Conservation (phyloP, 2,888 invertebrate genomes). For the Aspidiotus destructor region DNA sequence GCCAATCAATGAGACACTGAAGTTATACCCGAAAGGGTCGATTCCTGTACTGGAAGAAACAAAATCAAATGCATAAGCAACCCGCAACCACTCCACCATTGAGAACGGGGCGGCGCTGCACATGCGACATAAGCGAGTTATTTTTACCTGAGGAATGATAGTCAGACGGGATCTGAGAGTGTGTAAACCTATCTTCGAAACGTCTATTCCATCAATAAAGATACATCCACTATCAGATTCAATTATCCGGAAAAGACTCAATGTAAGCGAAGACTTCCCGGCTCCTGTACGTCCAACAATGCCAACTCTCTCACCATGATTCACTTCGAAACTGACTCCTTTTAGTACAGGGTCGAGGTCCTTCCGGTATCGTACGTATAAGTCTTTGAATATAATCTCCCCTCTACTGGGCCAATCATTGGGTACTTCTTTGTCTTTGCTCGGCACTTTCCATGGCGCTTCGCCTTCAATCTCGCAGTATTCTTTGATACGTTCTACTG, state of each 20-base stretch:
- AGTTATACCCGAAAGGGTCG: no score
- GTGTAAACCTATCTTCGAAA: conserved; percentile 72
- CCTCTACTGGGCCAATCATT: conserved; percentile 70
- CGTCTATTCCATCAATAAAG: conserved; percentile 71
- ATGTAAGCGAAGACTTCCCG: conserved; percentile 81
- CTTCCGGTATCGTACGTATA: conserved; percentile 75
- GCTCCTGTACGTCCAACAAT: conserved; percentile 86
- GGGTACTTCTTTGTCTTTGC: conserved; percentile 33
- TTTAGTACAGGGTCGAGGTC: conserved; percentile 78
- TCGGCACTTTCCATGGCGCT: conserved; percentile 39
- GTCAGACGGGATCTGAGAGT: conserved; percentile 58
- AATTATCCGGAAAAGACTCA: conserved; percentile 80
- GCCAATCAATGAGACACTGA: no score
- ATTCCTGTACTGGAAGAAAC: no score
- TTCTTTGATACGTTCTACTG: conserved; percentile 93
- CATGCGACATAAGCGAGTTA: no score
- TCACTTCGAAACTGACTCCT: conserved; percentile 64
- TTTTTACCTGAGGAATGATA: conserved; percentile 45
- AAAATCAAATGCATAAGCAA: no score
- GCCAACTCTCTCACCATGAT: conserved; percentile 77
- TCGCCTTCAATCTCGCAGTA: conserved; percentile 73
- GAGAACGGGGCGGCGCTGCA: no score
- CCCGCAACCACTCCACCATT: no score
- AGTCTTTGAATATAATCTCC: conserved; percentile 66
- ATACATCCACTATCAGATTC: conserved; percentile 74